A percentile compares a stretch with the other conserved stretches of the same genome.
Evolutionary conservation across 2,113 vertebrate species (phyloP).

Genomic region (Vulpes vulpes): DNA sequence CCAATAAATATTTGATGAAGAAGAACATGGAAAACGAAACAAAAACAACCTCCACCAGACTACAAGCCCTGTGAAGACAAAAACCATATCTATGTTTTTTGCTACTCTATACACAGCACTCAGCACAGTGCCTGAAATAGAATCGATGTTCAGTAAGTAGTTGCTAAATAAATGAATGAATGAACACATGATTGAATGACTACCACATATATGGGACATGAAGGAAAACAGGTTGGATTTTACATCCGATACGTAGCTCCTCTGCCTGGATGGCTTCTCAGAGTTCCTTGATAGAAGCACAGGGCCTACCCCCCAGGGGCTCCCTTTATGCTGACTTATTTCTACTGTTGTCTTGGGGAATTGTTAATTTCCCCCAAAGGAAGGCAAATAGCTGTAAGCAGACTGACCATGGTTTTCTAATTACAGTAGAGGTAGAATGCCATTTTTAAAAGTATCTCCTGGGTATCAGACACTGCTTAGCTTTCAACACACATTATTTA

Average conservation of each 20-base stretch:
- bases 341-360: neutral
- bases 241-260: neutral
- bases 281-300: neutral
- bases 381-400: conserved; percentile 22
- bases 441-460: neutral
- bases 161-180: neutral
- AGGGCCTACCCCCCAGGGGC: neutral
- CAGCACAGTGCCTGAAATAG: neutral
- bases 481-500: neutral
- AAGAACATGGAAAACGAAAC: neutral
- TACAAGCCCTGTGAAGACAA: neutral
- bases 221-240: neutral
- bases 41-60: neutral
- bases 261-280: neutral
- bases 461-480: neutral
- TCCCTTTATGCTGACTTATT: neutral
- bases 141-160: neutral
- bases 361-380: neutral
- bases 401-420: neutral
- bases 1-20: neutral
- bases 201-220: neutral
- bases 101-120: neutral
- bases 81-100: neutral
- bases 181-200: neutral
- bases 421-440: neutral